phyloP scores from a whole-genome alignment of 2,113 vertebrate species.

The Erythrocercus mccallii region DNA sequence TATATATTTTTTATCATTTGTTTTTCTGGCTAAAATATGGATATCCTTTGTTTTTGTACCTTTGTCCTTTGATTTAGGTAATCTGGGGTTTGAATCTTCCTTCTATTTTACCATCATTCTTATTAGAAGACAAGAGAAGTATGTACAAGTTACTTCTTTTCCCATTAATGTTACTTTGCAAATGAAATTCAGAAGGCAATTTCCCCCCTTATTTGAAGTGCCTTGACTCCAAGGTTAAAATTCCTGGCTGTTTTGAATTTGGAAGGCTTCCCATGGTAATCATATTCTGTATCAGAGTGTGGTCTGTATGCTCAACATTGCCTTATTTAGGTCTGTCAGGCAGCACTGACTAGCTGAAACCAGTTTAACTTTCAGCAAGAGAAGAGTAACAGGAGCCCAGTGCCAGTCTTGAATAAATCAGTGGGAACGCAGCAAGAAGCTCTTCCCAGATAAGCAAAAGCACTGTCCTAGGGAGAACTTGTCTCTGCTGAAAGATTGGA shows the following conservation, averaged over 20 bases:
- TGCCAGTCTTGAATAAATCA: not conserved
- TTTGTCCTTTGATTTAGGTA: not conserved
- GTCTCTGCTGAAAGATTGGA: not conserved
- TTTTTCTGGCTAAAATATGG: not conserved
- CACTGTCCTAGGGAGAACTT: not conserved
- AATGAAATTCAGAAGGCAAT: constrained; percentile 37
- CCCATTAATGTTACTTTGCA: not conserved
- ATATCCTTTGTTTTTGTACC: too few species aligned
- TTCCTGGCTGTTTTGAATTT: constrained; percentile 49
- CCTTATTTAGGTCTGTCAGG: constrained; percentile 32
- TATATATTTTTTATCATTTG: not conserved
- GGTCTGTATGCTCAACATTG: not conserved
- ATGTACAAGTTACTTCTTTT: not conserved
- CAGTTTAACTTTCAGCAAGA: constrained; percentile 24
- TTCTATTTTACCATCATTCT: not conserved
- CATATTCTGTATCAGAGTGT: constrained; percentile 21
- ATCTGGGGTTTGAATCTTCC: not conserved
- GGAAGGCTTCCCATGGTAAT: constrained; percentile 46
- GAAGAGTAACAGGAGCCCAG: constrained; percentile 18
- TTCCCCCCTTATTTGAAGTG: not conserved
- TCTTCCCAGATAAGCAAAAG: constrained; percentile 7
- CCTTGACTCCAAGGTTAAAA: constrained; percentile 56
- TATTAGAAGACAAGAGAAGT: not conserved
- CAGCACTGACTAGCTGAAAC: constrained; percentile 38
- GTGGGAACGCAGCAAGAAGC: not conserved